Conservation (phyloP, 2,888 invertebrate genomes). For the Sphinx pinastri region DNA sequence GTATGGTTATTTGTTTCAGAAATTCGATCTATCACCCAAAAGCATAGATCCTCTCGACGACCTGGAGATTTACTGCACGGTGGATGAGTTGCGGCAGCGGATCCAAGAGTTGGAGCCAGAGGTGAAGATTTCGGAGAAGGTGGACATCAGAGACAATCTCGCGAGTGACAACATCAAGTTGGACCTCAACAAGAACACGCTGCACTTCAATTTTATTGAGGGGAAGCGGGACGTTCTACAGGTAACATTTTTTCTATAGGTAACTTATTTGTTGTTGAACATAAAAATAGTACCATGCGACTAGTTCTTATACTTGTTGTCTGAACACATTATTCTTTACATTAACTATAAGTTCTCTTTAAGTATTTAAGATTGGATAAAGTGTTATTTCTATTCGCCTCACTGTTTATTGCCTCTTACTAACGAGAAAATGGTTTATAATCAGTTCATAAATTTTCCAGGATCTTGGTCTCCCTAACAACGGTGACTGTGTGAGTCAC, state of each 20-base stretch:
- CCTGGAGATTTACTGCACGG: conserved; percentile 87
- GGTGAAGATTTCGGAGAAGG: conserved; percentile 58
- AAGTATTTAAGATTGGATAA: no score
- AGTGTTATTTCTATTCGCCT: no score
- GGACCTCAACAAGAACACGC: conserved; percentile 70
- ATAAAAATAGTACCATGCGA: no score
- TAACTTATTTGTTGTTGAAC: neutral
- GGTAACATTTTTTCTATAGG: conserved; percentile 47
- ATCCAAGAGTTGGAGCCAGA: conserved; percentile 77
- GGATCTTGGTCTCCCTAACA: conserved; percentile 62
- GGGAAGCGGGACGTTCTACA: conserved; percentile 77
- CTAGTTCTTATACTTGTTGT: no score
- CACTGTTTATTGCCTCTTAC: no score
- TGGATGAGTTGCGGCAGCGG: conserved; percentile 85
- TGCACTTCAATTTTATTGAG: conserved; percentile 79
- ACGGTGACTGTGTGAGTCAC: conserved; percentile 80
- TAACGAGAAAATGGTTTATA: neutral
- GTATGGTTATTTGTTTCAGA: conserved; percentile 54
- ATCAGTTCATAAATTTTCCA: conserved; percentile 35
- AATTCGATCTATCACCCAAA: conserved; percentile 77
- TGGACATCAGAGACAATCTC: conserved; percentile 53
- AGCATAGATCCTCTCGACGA: conserved; percentile 82
- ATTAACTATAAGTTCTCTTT: no score
- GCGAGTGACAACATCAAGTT: conserved; percentile 61
- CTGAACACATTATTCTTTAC: no score